phyloP scores from a whole-genome alignment of 2,113 vertebrate species.

The Callaeas wilsoni region DNA sequence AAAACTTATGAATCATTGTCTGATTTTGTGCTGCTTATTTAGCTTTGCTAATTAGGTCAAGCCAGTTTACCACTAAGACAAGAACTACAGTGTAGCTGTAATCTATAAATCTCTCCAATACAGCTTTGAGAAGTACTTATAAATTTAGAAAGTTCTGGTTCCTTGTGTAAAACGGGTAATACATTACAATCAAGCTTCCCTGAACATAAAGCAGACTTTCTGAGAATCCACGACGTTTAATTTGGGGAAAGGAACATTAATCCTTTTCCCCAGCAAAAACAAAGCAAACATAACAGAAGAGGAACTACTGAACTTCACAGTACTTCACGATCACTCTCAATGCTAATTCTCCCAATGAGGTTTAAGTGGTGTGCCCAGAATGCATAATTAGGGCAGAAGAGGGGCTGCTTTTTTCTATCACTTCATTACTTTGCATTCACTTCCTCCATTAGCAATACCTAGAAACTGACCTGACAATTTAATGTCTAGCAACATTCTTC shows the following conservation, averaged over 20 bases:
- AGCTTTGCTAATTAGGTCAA: conserved; percentile 60
- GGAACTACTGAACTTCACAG: conserved; percentile 23
- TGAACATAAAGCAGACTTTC: neutral
- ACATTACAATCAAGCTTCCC: neutral
- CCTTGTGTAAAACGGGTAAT: neutral
- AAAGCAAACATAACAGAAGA: conserved; percentile 36
- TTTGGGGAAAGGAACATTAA: neutral
- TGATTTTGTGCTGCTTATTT: conserved; percentile 44
- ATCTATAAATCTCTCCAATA: conserved; percentile 11
- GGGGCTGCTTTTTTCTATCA: neutral
- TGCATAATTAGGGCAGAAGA: conserved; percentile 18
- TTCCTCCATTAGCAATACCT: conserved; percentile 47
- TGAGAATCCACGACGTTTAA: neutral
- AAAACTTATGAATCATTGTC: conserved; percentile 57
- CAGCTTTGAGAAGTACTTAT: neutral
- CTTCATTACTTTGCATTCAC: conserved; percentile 48
- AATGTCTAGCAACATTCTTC: neutral
- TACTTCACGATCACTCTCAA: neutral
- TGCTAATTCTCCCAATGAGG: conserved; percentile 14
- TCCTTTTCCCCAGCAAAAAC: conserved; percentile 18
- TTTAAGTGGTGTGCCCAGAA: conserved; percentile 8
- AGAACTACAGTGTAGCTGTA: conserved; percentile 13
- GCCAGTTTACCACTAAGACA: conserved; percentile 47
- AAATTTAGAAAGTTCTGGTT: conserved; percentile 2
- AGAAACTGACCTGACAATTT: conserved; percentile 15